Conservation (phyloP, 1,140 invertebrate genomes). For the Papilio machaon region DNA sequence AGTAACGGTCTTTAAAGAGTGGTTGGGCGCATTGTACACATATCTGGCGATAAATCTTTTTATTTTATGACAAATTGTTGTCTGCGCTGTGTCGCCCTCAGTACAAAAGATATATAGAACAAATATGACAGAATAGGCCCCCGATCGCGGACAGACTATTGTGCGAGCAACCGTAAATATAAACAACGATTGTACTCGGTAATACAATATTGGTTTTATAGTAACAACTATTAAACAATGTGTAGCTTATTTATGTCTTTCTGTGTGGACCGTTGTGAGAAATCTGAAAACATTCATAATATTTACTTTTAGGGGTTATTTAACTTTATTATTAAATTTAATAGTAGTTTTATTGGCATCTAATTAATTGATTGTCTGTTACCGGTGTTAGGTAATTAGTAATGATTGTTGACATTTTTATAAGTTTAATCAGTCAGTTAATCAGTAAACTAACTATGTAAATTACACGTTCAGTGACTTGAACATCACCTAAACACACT, state of each 20-base stretch:
- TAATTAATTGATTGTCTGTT: neutral
- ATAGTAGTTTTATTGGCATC: neutral
- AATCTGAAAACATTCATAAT: conserved; percentile 36
- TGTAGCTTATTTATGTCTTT: conserved; percentile 59
- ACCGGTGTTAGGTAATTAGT: neutral
- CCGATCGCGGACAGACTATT: conserved; percentile 67
- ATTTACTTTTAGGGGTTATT: conserved; percentile 16
- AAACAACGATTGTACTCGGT: conserved; percentile 64
- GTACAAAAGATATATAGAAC: conserved; percentile 75
- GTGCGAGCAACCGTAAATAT: conserved; percentile 72
- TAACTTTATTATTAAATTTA: neutral
- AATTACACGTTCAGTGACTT: neutral
- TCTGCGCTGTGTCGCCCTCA: conserved; percentile 67
- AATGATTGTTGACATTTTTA: neutral
- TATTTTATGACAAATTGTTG: conserved; percentile 81
- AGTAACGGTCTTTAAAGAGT: conserved; percentile 76
- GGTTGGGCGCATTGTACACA: conserved; percentile 66
- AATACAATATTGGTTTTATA: conserved; percentile 52
- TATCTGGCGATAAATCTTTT: conserved; percentile 76
- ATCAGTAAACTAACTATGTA: neutral
- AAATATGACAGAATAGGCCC: conserved; percentile 74
- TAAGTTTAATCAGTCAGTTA: neutral
- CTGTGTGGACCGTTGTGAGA: conserved; percentile 24
- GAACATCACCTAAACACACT: neutral
- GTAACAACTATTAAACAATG: conserved; percentile 63